Conservation (phyloP, 53 echinoderm and acorn worm species). For the Arbacia lixula region DNA sequence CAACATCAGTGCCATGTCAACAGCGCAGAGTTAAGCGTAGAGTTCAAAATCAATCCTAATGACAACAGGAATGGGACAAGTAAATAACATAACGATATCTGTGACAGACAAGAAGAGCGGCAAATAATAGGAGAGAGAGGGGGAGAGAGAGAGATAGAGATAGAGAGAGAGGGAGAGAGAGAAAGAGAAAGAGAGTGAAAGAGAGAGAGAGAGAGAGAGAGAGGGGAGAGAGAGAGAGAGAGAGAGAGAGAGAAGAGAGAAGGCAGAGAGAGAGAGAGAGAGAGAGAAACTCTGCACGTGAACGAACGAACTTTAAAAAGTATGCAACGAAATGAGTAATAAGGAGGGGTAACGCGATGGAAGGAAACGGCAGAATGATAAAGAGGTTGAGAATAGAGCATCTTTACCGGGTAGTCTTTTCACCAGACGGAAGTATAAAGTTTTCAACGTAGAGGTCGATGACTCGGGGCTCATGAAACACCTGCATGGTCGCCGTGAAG, state of each 20-base stretch:
- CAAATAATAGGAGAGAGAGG: neutral
- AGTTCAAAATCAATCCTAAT: no score
- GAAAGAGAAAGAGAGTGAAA: neutral
- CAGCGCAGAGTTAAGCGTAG: no score
- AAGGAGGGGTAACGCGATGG: no score
- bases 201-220: neutral
- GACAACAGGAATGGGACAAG: no score
- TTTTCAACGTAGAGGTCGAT: conserved; percentile 13
- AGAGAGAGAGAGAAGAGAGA: neutral
- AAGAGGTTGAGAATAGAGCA: neutral
- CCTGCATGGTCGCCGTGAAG: conserved; percentile 26
- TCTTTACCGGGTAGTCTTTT: conserved; percentile 8
- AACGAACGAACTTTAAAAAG: no score
- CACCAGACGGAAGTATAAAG: neutral
- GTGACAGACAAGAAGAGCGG: neutral
- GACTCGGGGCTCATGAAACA: conserved; percentile 8
- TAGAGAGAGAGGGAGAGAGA: neutral
- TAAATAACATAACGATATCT: neutral
- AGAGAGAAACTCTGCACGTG: no score
- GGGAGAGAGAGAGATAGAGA: neutral
- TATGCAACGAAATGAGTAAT: no score
- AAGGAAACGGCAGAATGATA: no score
- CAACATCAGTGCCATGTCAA: no score
- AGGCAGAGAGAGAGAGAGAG: neutral
- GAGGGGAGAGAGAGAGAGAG: neutral